Percentiles rank a stretch among this genome's conserved stretches.
phyloP scores from a whole-genome alignment of 2,797 vertebrate species.

The Enteromius paludinosus region DNA sequence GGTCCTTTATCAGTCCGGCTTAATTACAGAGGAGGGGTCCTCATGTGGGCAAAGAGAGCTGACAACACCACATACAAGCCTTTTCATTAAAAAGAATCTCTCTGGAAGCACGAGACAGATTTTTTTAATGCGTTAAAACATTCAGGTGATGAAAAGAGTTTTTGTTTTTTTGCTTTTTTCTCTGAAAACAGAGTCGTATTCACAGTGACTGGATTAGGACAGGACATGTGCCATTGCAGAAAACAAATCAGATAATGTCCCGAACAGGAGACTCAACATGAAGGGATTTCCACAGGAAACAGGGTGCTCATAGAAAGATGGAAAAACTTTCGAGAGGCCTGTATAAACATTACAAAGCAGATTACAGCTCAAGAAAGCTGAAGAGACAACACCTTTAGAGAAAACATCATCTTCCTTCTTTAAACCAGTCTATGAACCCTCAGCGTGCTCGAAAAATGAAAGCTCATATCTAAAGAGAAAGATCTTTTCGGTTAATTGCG shows the following conservation, averaged over 20 bases:
- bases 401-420: conserved; percentile 14
- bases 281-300: conserved; percentile 20
- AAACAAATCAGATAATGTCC: conserved; percentile 6
- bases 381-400: conserved; percentile 34
- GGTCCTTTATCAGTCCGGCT: conserved; percentile 44
- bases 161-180: too few species aligned
- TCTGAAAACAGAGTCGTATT: not conserved
- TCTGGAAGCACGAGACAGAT: not conserved
- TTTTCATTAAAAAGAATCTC: not conserved
- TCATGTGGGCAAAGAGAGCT: conserved; percentile 13
- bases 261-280: not conserved
- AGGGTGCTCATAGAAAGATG: conserved; percentile 15
- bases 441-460: conserved; percentile 3
- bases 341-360: conserved; percentile 53
- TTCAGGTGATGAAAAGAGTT: not conserved
- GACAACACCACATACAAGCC: not conserved
- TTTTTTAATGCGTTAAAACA: not conserved
- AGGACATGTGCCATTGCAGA: not conserved
- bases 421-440: not conserved
- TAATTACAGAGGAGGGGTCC: conserved; percentile 48
- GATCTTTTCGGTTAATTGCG: conserved; percentile 33
- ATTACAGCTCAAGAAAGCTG: conserved; percentile 44
- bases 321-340: conserved; percentile 16
- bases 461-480: conserved; percentile 10
- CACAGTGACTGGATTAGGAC: conserved; percentile 1